phyloP scores from a whole-genome alignment of 2,797 vertebrate species.

The Pyrocephalus nanus region DNA sequence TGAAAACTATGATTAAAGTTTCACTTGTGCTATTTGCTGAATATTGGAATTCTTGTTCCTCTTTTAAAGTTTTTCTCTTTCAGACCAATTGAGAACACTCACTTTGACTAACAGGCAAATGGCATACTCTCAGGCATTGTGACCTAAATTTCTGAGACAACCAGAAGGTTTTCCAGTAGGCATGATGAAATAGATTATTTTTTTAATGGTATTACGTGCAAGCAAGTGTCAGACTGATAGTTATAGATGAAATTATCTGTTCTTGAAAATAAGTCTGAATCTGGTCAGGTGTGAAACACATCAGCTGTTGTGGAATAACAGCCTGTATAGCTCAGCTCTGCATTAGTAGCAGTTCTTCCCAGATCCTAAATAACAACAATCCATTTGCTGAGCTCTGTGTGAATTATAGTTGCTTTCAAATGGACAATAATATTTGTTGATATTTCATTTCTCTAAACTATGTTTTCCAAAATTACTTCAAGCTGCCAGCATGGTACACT shows the following conservation, averaged over 20 bases:
- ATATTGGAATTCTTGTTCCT: not conserved
- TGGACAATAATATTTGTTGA: slow-evolving; percentile 64
- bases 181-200: not conserved
- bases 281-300: not conserved
- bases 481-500: not conserved
- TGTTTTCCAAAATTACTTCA: slow-evolving; percentile 41
- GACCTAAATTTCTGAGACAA: not conserved
- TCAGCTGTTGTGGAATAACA: not conserved
- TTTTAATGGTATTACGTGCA: not conserved
- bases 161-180: not conserved
- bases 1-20: not conserved
- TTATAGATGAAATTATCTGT: not conserved
- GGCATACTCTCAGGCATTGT: not conserved
- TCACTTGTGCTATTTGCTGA: not conserved
- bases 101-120: not conserved
- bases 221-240: not conserved
- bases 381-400: slow-evolving; percentile 54
- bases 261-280: not conserved
- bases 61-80: not conserved
- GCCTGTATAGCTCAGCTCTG: not conserved
- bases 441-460: slow-evolving; percentile 46
- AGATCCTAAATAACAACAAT: slow-evolving; percentile 38
- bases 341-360: accelerated
- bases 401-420: slow-evolving; percentile 61
- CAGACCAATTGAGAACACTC: not conserved